Conservation (phyloP, 2,113 vertebrate genomes). For the Noctilio leporinus region DNA sequence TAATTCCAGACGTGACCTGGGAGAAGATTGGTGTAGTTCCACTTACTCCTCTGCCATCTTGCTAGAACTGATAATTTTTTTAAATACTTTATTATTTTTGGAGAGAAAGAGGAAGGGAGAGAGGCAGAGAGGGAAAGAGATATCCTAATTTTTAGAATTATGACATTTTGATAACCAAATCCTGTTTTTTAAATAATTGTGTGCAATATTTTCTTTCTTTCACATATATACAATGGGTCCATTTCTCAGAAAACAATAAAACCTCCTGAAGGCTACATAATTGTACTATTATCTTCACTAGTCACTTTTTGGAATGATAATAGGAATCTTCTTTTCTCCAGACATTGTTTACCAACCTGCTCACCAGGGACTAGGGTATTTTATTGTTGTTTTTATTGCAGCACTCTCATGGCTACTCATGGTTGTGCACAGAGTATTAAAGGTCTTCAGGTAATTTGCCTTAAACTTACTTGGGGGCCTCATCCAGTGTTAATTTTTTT, state of each 20-base stretch:
- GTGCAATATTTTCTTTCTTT: neutral
- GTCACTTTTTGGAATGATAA: neutral
- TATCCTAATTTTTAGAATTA: constrained; percentile 1
- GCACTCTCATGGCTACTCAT: neutral
- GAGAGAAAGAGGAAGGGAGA: too few species aligned
- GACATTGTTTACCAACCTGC: neutral
- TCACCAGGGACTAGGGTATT: neutral
- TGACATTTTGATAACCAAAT: neutral
- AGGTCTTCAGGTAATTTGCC: neutral
- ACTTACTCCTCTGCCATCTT: too few species aligned
- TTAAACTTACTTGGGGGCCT: neutral
- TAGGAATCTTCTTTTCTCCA: neutral
- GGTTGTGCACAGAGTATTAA: neutral
- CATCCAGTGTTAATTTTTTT: neutral
- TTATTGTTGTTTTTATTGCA: neutral
- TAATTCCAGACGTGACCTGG: too few species aligned
- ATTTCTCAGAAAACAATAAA: neutral
- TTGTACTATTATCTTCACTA: neutral
- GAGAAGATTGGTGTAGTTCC: too few species aligned
- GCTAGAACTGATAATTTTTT: too few species aligned
- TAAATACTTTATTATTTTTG: too few species aligned
- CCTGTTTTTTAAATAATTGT: neutral
- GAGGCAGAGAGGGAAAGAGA: neutral
- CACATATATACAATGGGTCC: neutral
- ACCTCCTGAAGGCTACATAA: neutral